Percentiles rank a stretch among this genome's conserved stretches.
Evolutionary conservation across 2,888 invertebrate genomes (phyloP).

Genomic region (Lithophane ornitopus): DNA sequence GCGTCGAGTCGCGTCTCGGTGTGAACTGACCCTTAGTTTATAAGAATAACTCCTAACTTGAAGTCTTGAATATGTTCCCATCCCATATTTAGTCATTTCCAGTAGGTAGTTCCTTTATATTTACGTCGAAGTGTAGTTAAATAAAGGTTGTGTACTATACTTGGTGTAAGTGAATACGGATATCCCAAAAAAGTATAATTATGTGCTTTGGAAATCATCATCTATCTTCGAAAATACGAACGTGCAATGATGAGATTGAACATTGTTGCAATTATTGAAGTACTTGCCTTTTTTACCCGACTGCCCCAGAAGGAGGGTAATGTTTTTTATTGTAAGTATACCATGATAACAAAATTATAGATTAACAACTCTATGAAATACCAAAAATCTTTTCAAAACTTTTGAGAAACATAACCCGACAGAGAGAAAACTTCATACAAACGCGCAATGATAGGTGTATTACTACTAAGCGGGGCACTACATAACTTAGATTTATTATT

Average conservation of each 20-base stretch:
- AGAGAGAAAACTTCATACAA: not conserved
- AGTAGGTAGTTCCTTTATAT: constrained; percentile 55
- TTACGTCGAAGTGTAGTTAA: constrained; percentile 56
- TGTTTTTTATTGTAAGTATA: not conserved
- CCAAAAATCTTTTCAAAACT: not conserved
- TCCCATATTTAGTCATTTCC: constrained; percentile 33
- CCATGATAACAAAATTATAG: not conserved
- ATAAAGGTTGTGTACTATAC: constrained; percentile 65
- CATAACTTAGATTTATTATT: no score
- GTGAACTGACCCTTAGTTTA: not conserved
- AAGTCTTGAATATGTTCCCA: constrained; percentile 36
- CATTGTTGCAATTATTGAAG: not conserved
- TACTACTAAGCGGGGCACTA: not conserved
- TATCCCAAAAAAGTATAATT: constrained; percentile 1
- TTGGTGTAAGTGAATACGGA: constrained; percentile 27
- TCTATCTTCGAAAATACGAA: not conserved
- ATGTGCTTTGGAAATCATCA: not conserved
- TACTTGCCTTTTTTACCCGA: not conserved
- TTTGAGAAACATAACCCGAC: not conserved
- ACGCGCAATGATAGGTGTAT: not conserved
- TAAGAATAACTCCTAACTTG: constrained; percentile 20
- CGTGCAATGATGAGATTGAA: not conserved
- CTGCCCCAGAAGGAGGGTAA: no score
- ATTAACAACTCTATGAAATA: no score
- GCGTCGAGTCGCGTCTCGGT: no score